These are phyloP conservation scores for Buceros bicornis DNA, from an alignment of 2,797 vertebrate genomes.

Conservation along the genomic window DNA sequence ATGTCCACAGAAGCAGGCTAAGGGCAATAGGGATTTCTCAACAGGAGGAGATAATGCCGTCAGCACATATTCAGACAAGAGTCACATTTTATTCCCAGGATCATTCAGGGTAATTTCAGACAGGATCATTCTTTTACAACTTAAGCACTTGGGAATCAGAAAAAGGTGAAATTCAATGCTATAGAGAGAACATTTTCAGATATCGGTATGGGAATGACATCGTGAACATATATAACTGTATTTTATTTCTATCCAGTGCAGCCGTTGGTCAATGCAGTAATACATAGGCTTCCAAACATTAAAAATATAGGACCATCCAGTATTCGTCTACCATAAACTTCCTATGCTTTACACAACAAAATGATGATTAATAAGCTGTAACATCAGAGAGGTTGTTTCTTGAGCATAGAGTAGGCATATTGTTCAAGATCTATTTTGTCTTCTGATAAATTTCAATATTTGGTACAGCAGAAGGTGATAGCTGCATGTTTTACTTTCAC, in stretches of 20 bases:
- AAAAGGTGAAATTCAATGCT: background rate
- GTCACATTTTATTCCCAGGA: background rate
- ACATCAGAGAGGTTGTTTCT: background rate
- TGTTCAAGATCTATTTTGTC: background rate
- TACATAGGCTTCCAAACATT: background rate
- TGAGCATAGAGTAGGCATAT: background rate
- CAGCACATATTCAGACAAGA: background rate
- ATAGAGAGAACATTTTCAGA: background rate
- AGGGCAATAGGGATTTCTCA: background rate
- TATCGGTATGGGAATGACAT: background rate
- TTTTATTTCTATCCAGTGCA: background rate
- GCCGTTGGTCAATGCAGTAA: background rate
- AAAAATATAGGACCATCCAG: background rate
- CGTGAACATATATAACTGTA: background rate
- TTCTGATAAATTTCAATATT: background rate
- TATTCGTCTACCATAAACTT: background rate
- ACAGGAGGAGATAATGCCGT: background rate
- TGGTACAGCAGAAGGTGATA: background rate
- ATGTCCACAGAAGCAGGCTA: background rate
- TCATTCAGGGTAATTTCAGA: background rate
- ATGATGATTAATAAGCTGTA: background rate
- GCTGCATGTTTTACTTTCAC: background rate
- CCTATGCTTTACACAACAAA: background rate
- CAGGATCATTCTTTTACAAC: background rate
- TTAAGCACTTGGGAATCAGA: background rate